Evolutionary conservation across 2,888 invertebrate species (phyloP), one percentile per base, ranked within the genome.

Genomic region (Lysandra coridon): DNA sequence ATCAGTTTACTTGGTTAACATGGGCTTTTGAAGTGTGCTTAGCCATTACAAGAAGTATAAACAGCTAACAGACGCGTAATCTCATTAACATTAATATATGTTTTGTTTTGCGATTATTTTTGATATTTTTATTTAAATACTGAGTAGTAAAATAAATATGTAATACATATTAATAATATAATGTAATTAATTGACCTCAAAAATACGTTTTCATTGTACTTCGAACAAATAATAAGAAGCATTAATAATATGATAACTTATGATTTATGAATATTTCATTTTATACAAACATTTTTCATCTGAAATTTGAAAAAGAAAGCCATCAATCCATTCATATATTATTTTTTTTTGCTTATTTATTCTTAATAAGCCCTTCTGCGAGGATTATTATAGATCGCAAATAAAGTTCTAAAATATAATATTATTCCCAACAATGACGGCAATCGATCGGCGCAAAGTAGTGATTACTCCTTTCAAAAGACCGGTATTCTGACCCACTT

Each of bases 401-500:
- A 76, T 76, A 76, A 57, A 53, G 33, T 57, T 76, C 17, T 69
- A 69, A 69, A 57, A 57, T 17, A 76, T 76, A 76, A 74, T 23
- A 74, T 57, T 30, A 57, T 76, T 76, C 53, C 12, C 33, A 76
- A 89, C 90, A 93, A 94, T 94, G 93, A 93, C 92, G 91, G 93
- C 92, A 94, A 94, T 94, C 93, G 92, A 93, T 93, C 89, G 90
- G 90, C 88, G 89, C 90, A 90, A 91, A 87, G 89, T 91, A 91
- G 90, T 94, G 93, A 94, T 94, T 94, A 94, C 92, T 91, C 91
- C 90, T 92, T 93, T 92, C 90, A 91, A 93, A 93, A 92, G 92
- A 92, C 93, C 94, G 75, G 93, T 92, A 92, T 94, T 94, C 92
- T 94, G 94, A 94, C 94, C 94, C 94, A 94, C 91, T 94, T 94